These are phyloP conservation scores for Sicus ferrugineus DNA, from an alignment of 2,888 invertebrate species.

Conservation along the genomic window DNA sequence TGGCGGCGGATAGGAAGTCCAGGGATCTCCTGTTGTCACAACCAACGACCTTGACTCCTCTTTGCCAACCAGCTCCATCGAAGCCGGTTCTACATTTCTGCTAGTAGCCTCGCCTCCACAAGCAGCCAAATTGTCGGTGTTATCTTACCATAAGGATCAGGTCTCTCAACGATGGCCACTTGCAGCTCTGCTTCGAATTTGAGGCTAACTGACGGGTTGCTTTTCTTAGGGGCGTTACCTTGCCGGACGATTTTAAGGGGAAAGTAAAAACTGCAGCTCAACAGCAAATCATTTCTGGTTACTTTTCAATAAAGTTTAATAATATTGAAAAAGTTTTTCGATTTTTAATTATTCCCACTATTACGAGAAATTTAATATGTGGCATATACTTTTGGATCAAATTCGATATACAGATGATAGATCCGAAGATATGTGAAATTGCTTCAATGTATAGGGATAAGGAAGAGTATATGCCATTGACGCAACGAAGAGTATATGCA, in stretches of 20 bases:
- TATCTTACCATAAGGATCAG: slow-evolving; percentile 5
- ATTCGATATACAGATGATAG: background rate
- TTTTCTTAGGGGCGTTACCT: background rate
- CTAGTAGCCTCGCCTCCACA: background rate
- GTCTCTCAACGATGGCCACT: slow-evolving; percentile 15
- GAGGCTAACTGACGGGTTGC: background rate
- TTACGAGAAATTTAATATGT: background rate
- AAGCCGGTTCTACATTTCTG: background rate
- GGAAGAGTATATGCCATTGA: background rate
- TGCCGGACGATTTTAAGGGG: background rate
- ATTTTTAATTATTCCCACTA: background rate
- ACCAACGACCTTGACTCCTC: slow-evolving; percentile 15
- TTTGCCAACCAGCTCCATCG: slow-evolving; percentile 12
- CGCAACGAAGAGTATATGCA: too few species aligned
- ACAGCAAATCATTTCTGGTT: background rate
- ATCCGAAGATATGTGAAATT: background rate
- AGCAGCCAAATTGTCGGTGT: too few species aligned
- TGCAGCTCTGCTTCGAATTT: slow-evolving; percentile 3
- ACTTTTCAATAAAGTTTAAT: background rate
- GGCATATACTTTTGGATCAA: background rate
- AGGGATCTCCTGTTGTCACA: slow-evolving; percentile 16
- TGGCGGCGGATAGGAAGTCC: slow-evolving; percentile 3
- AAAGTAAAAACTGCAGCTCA: background rate
- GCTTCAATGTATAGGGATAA: too few species aligned
- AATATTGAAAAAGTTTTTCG: background rate